Evolutionary conservation across 2,888 invertebrate genomes (phyloP), one percentile per base, ranked within the genome.

Genomic region (Mycogona germanica): DNA sequence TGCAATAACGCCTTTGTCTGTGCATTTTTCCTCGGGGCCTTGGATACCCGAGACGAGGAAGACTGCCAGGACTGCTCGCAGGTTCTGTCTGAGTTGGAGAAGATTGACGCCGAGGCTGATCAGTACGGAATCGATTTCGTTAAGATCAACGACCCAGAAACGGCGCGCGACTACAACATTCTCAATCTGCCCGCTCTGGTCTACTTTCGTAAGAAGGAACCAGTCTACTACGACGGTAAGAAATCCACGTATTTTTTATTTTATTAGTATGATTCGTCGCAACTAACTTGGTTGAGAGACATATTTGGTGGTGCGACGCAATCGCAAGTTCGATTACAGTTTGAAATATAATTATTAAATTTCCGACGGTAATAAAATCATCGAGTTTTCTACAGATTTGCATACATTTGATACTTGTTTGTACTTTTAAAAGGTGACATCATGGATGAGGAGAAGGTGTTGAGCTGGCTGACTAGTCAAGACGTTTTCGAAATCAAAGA

Each of bases 401-500:
- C n/a, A n/a, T n/a, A n/a, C n/a, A n/a, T n/a, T n/a, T 26, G 12
- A 25, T 30, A 12, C 21, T 46, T 49, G 9, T 40, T 51, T 46
- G 32, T 54, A n/a, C 3, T 21, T 17, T 25, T 9, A 14, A 17
- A 58, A 70, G 73, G 92, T 4, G 92, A 92, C 67, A 72, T 92
- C 35, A 82, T 80, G 59, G 89, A 92, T 69, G 85, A 85, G 35
- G 88, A 88, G 50, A 82, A 81, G 67, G 79, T 92, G 23, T 73
- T 92, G 4, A 79, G 82, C 58, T 92, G 92, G 92, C 72, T 92
- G 40, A 92, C 92, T 26, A 89, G 89, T 46, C 91, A 92, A 66
- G 92, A 92, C 67, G 87, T 91, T 51, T 91, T 92, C 72, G 91
- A 92, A 72, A 84, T 92, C 51, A 91, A 89, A 74, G 92, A 91